phyloP scores from a whole-genome alignment of 2,888 invertebrate species.

The Brachynemurus nebulosus region DNA sequence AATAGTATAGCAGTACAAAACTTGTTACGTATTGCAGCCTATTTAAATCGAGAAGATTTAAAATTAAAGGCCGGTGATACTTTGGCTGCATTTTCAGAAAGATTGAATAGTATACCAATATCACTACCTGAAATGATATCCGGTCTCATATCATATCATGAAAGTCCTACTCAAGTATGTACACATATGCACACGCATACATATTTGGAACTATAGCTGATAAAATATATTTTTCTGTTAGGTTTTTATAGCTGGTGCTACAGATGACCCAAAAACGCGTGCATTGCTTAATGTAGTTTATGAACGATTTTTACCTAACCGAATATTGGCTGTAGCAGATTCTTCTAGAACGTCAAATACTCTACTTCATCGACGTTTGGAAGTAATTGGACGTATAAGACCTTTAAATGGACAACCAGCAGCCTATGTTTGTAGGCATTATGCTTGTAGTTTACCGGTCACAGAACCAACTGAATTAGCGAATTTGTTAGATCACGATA shows the following conservation, averaged over 20 bases:
- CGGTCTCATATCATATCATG: constrained; percentile 52
- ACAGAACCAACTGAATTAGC: constrained; percentile 49
- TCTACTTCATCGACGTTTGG: constrained; percentile 28
- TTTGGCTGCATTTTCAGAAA: constrained; percentile 44
- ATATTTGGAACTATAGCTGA: no score
- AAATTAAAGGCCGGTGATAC: constrained; percentile 41
- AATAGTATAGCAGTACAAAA: constrained; percentile 81
- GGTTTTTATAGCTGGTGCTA: constrained; percentile 54
- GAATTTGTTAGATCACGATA: constrained; percentile 34
- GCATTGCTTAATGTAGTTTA: constrained; percentile 52
- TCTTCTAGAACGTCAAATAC: constrained; percentile 24
- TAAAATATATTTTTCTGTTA: constrained; percentile 28
- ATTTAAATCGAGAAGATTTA: constrained; percentile 47
- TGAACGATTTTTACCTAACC: constrained; percentile 48
- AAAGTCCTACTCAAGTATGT: constrained; percentile 58
- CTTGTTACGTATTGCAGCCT: constrained; percentile 56
- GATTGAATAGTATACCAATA: constrained; percentile 48
- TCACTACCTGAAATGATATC: constrained; percentile 65
- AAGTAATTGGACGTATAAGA: constrained; percentile 35
- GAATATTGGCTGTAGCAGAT: constrained; percentile 49
- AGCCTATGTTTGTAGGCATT: constrained; percentile 67
- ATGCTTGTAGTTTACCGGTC: constrained; percentile 61
- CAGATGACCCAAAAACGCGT: constrained; percentile 47
- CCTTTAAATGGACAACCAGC: constrained; percentile 47
- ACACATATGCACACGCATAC: no score